Evolutionary conservation across 1,140 invertebrate species (phyloP).

Genomic region (Halictus rubicundus): DNA sequence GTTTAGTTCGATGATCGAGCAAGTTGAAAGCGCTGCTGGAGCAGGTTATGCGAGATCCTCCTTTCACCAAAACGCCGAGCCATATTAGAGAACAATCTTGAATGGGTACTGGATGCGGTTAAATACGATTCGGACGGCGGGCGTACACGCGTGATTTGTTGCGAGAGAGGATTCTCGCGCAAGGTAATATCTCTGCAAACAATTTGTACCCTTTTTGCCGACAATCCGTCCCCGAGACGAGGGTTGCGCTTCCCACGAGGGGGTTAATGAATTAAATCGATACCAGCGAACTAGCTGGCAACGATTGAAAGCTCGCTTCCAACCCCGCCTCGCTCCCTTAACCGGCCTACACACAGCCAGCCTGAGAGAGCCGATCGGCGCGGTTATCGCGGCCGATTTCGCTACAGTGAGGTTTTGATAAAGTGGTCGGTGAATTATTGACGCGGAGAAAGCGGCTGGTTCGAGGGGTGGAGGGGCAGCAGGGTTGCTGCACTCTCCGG

Average conservation of each 20-base stretch:
- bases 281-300: conserved; percentile 6
- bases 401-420: conserved; percentile 28
- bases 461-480: no score
- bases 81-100: no score
- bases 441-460: conserved; percentile 13
- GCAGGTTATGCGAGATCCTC: no score
- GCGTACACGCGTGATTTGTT: no score
- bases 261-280: conserved; percentile 41
- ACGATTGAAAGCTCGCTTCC: conserved; percentile 27
- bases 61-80: no score
- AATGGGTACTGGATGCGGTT: no score
- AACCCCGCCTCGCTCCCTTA: not conserved
- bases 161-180: not conserved
- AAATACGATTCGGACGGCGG: no score
- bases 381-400: conserved; percentile 39
- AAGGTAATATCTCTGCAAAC: not conserved
- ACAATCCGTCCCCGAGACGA: not conserved
- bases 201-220: not conserved
- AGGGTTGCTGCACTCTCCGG: not conserved
- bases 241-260: not conserved
- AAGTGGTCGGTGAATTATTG: conserved; percentile 42
- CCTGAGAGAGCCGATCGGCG: not conserved
- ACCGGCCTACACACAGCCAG: not conserved
- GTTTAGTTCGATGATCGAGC: no score
- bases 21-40: no score